Base-by-base conservation (phyloP, 2,797 vertebrate genomes). In the Threskiornis aethiopicus region DNA sequence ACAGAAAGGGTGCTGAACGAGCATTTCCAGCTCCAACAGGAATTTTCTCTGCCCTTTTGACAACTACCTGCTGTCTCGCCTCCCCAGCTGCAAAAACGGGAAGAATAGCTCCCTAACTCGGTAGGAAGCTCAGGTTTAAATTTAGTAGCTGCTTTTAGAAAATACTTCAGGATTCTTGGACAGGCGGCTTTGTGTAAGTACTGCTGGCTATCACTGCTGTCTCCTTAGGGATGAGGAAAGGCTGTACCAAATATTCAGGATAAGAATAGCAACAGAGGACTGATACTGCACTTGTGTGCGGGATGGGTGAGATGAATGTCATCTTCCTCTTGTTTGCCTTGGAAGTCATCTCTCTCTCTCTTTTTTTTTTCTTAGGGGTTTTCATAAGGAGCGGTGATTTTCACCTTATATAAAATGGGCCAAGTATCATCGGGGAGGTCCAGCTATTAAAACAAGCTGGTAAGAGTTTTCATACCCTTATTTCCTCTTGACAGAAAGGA, bases 71-170 rank as follows among this genome's bases (percentile, higher is more conserved):
- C 42, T 24, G 3, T 67, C 52, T 49, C 2, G 2, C 29, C 29
- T 81, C 76, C 39, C n/a, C 28, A 62, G n/a, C 33, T 66, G 5
- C 1, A 90, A 76, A 73, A 90, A 33, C 2, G 2, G 49, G 31
- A 22, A 57, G 20, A 44, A 72, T 4, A 78, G 46, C 59, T 82
- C 29, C 39, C 69, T 47, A 54, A 39, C 33, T 87, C 2, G 0
- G 13, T n/a, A 86, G 87, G 35, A 54, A 92, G 39, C 28, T 91
- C 72, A 76, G 58, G 46, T 71, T 91, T 80, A 96, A 89, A 72
- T 78, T 83, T 72, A 93, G 77, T 77, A 71, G 65, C 44, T 87
- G 67, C 69, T 93, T 87, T 86, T 77, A 93, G 61, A 92, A 90
- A 71, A 65, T 58, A 81, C 44, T 65, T 88, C 42, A 37, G 79